Conservation (phyloP, 2,888 invertebrate species). For the Onchidella celtica region DNA sequence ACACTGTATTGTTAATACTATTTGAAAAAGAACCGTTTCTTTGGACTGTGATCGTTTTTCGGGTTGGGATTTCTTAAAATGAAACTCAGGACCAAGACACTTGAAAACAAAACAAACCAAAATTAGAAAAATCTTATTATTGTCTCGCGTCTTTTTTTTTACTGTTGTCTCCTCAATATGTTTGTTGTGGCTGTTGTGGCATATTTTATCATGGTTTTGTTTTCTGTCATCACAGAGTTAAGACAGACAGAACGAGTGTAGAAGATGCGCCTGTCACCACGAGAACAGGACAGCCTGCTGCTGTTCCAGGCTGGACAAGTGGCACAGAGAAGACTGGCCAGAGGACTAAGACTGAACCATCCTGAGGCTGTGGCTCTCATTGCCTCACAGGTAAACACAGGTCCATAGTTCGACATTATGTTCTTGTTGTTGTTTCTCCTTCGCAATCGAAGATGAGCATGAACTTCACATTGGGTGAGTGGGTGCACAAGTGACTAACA, state of each 20-base stretch:
- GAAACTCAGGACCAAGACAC: too few relatives aligned
- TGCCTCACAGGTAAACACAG: conserved; percentile 71
- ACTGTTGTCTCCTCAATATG: neutral
- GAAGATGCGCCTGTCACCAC: conserved; percentile 72
- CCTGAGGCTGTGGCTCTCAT: conserved; percentile 77
- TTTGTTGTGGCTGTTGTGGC: neutral
- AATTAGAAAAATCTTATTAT: too few relatives aligned
- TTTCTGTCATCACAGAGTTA: neutral
- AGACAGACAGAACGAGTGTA: neutral
- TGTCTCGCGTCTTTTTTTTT: neutral
- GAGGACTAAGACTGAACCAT: conserved; percentile 75
- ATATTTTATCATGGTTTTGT: neutral
- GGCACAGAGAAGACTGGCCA: conserved; percentile 75
- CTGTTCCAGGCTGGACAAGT: conserved; percentile 74
- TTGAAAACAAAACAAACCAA: too few relatives aligned
- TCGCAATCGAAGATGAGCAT: too few relatives aligned
- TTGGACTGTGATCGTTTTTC: too few relatives aligned
- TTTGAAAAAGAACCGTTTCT: too few relatives aligned
- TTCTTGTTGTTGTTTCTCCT: too few relatives aligned
- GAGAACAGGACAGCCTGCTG: conserved; percentile 74
- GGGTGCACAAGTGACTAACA: too few relatives aligned
- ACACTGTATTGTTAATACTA: too few relatives aligned
- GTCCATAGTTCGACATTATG: neutral
- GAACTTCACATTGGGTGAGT: too few relatives aligned
- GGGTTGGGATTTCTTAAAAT: too few relatives aligned